phyloP scores from a whole-genome alignment of 1,140 invertebrate genomes.

The Drepana arcuata region DNA sequence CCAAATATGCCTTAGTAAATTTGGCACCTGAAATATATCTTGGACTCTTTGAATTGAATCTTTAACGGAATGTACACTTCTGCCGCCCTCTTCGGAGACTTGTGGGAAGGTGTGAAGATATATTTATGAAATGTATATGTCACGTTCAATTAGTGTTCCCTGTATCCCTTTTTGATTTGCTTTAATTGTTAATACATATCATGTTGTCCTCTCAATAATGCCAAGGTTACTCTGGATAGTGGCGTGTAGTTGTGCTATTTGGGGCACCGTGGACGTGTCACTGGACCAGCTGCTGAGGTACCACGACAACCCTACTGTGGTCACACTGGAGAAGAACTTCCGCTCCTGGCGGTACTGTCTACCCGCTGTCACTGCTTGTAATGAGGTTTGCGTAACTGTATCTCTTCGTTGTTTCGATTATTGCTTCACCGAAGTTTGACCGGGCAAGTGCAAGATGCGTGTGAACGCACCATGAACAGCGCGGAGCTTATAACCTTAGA shows the following conservation, averaged over 20 bases:
- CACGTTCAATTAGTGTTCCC: neutral
- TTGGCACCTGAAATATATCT: too few relatives aligned
- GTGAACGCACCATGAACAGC: too few relatives aligned
- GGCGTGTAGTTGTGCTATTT: constrained; percentile 41
- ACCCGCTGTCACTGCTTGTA: constrained; percentile 71
- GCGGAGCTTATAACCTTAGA: too few relatives aligned
- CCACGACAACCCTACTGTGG: constrained; percentile 73
- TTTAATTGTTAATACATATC: neutral
- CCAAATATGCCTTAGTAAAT: too few relatives aligned
- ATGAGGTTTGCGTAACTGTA: constrained; percentile 22
- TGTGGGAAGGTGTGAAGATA: neutral
- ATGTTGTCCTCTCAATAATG: too few relatives aligned
- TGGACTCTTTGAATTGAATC: too few relatives aligned
- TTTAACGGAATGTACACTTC: too few relatives aligned
- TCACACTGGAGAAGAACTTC: constrained; percentile 75
- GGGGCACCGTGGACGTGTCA: constrained; percentile 48
- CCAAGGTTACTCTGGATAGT: constrained; percentile 69
- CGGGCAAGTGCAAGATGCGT: too few relatives aligned
- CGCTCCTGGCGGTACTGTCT: constrained; percentile 72
- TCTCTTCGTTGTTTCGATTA: neutral
- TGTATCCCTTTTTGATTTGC: neutral
- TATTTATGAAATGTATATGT: neutral
- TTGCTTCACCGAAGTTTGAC: neutral
- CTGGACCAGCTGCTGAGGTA: constrained; percentile 70
- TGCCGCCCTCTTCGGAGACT: neutral